Percentiles rank a stretch among this genome's conserved stretches.
These are phyloP conservation scores for Drosophila maculinotata DNA, from an alignment of 2,888 invertebrate species.

Conservation along the genomic window DNA sequence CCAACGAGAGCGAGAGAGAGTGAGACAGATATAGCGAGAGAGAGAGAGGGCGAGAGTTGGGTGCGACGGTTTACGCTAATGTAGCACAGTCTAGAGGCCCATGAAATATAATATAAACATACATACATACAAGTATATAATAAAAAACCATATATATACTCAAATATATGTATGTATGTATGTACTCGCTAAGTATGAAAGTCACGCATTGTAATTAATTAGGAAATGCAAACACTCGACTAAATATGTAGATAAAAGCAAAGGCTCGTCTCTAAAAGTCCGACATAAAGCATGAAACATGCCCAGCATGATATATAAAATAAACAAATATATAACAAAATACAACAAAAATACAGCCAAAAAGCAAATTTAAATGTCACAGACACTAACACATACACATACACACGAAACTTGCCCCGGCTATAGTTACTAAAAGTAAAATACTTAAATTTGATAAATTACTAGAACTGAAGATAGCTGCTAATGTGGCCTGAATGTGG, in stretches of 20 bases:
- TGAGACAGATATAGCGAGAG: no score
- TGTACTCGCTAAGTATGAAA: conserved; percentile 63
- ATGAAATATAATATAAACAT: conserved; percentile 24
- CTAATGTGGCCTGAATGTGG: conserved; percentile 3
- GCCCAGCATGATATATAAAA: conserved; percentile 21
- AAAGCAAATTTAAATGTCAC: neutral
- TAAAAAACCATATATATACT: neutral
- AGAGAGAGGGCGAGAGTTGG: neutral
- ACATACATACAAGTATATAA: conserved; percentile 1
- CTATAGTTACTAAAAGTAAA: conserved; percentile 11
- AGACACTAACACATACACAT: neutral
- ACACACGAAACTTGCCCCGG: conserved; percentile 5
- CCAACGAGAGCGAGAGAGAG: conserved; percentile 9
- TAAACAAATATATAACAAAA: conserved; percentile 11
- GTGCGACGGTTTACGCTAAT: conserved; percentile 21
- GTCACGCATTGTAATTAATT: conserved; percentile 77
- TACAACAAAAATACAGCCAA: conserved; percentile 36
- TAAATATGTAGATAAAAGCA: conserved; percentile 59
- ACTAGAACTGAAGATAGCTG: conserved; percentile 4
- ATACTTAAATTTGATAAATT: conserved; percentile 33
- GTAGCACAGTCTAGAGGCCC: conserved; percentile 5
- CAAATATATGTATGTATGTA: conserved; percentile 9
- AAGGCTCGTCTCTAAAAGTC: conserved; percentile 49
- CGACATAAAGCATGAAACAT: conserved; percentile 27
- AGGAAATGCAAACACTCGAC: conserved; percentile 74